These are phyloP conservation scores for Campoletis sonorensis DNA, from an alignment of 1,140 invertebrate genomes.

Conservation along the genomic window DNA sequence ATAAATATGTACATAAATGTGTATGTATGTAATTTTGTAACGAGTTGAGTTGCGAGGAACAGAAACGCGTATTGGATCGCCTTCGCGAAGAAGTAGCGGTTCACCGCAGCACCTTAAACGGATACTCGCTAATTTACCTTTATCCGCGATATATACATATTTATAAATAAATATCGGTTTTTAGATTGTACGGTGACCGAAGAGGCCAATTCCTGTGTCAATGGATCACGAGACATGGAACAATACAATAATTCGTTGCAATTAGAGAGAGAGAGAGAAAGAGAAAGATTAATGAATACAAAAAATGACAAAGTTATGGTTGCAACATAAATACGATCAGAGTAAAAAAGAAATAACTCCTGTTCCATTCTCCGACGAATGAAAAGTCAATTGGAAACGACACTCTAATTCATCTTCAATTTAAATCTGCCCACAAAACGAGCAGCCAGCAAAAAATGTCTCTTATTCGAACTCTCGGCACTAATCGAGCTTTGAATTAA, in stretches of 20 bases:
- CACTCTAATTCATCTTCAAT: no score
- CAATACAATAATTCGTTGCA: neutral
- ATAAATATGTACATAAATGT: no score
- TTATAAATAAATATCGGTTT: neutral
- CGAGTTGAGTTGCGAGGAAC: neutral
- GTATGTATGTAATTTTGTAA: constrained; percentile 8
- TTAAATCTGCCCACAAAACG: no score
- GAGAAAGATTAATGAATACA: neutral
- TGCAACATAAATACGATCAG: no score
- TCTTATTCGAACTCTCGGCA: no score
- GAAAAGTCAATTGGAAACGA: no score
- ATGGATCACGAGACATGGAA: neutral
- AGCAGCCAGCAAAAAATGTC: no score
- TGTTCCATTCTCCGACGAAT: no score
- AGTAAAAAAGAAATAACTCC: no score
- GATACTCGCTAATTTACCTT: neutral
- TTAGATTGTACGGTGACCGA: neutral
- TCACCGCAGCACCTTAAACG: constrained; percentile 9
- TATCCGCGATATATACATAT: neutral
- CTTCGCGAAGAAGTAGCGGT: constrained; percentile 6
- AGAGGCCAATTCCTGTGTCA: neutral
- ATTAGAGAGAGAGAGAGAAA: neutral
- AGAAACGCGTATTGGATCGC: constrained; percentile 8
- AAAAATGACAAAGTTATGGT: neutral
- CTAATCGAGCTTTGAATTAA: no score